Percentiles rank a stretch among this genome's conserved stretches.
Conservation (phyloP, 2,797 vertebrate species). For the Macroramphosus scolopax region DNA sequence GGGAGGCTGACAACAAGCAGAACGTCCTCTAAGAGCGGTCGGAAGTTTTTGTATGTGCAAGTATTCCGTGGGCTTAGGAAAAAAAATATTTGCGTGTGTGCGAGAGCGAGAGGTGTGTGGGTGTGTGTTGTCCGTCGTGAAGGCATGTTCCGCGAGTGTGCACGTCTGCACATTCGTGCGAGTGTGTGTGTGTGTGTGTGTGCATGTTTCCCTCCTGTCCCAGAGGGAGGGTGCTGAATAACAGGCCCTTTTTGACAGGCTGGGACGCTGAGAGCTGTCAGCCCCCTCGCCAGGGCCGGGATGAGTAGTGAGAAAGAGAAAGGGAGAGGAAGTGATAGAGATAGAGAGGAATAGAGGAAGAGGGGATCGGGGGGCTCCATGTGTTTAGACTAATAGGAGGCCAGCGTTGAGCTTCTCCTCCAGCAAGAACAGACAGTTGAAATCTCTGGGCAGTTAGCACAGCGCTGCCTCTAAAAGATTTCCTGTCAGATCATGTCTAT, state of each 20-base stretch:
- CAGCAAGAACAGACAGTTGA: slow-evolving; percentile 97
- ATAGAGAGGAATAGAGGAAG: slow-evolving; percentile 20
- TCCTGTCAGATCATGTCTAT: slow-evolving; percentile 98
- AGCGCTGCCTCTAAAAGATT: slow-evolving; percentile 97
- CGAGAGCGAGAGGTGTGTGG: slow-evolving; percentile 31
- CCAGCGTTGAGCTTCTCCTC: slow-evolving; percentile 93
- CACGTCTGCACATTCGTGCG: slow-evolving; percentile 14
- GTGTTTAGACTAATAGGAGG: slow-evolving; percentile 99
- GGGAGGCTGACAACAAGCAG: slow-evolving; percentile 81
- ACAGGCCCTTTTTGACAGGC: slow-evolving; percentile 89
- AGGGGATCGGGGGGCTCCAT: slow-evolving; percentile 77
- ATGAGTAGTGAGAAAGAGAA: slow-evolving; percentile 70
- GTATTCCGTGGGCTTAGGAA: slow-evolving; percentile 48
- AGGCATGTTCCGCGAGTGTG: slow-evolving; percentile 52
- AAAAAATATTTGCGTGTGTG: slow-evolving; percentile 51
- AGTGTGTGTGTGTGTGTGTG: slow-evolving; percentile 16
- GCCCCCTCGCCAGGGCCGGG: slow-evolving; percentile 79
- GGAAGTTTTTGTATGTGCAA: slow-evolving; percentile 77
- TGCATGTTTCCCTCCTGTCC: slow-evolving; percentile 66
- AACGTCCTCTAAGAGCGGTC: slow-evolving; percentile 79
- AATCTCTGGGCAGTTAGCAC: slow-evolving; percentile 98
- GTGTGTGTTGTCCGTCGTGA: slow-evolving; percentile 57
- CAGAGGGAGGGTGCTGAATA: slow-evolving; percentile 82
- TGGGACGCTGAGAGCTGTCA: slow-evolving; percentile 93
- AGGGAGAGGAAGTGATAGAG: slow-evolving; percentile 12